Evolutionary conservation across 2,888 invertebrate genomes (phyloP).

Genomic region (Tenthredo notha): DNA sequence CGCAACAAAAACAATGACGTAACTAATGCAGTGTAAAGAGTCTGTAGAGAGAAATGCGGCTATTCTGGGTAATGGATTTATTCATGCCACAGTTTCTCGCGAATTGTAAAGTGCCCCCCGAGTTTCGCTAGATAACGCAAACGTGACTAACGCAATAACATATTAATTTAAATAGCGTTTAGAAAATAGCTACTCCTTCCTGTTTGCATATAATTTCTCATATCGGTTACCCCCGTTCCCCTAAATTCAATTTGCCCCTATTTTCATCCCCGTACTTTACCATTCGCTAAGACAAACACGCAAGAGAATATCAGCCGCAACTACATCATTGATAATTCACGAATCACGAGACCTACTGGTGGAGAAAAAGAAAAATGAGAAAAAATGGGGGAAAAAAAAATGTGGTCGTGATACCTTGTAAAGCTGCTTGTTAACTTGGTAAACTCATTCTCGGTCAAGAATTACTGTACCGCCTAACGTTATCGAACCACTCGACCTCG

Average conservation of each 20-base stretch:
- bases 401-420: neutral
- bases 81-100: neutral
- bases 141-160: conserved; percentile 1
- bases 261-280: neutral
- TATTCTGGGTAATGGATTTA: neutral
- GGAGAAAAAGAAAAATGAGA: neutral
- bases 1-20: neutral
- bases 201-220: conserved; percentile 8
- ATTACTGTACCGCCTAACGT: neutral
- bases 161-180: neutral
- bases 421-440: neutral
- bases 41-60: neutral
- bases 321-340: conserved; percentile 23
- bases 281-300: neutral
- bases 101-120: neutral
- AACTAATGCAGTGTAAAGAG: neutral
- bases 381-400: neutral
- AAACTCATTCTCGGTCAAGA: neutral
- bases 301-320: neutral
- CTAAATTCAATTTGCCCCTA: neutral
- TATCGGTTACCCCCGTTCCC: neutral
- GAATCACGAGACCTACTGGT: conserved; percentile 7
- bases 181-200: neutral
- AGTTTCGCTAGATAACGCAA: conserved; percentile 8
- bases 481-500: neutral